Conservation (phyloP, 2,113 vertebrate genomes). For the Megaceryle torquata region DNA sequence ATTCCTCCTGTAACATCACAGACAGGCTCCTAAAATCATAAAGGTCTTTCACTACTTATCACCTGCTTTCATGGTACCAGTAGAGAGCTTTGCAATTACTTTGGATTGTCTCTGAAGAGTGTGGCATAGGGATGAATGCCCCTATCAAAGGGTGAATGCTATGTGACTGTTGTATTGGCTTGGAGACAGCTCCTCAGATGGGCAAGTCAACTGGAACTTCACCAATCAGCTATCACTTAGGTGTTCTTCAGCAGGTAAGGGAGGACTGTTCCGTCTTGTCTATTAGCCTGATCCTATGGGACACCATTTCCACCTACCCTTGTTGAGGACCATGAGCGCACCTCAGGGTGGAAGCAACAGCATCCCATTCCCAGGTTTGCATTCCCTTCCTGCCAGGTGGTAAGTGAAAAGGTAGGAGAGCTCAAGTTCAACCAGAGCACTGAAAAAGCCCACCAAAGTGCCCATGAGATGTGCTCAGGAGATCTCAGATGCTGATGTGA, state of each 20-base stretch:
- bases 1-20: not conserved
- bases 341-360: not conserved
- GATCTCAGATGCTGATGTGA: not conserved
- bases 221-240: not conserved
- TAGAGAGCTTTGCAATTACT: not conserved
- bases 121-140: not conserved
- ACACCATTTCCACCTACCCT: not conserved
- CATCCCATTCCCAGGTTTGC: not conserved
- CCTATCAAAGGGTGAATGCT: not conserved
- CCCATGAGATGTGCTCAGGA: not conserved
- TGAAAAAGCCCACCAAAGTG: not conserved
- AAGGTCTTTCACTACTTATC: not conserved
- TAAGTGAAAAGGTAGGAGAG: not conserved
- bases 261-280: not conserved
- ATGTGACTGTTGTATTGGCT: not conserved
- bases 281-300: not conserved
- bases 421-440: not conserved
- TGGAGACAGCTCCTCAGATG: not conserved
- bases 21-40: not conserved
- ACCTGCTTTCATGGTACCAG: not conserved
- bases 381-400: not conserved
- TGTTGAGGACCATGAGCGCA: not conserved
- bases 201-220: not conserved
- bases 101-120: not conserved
- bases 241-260: not conserved